Base-by-base conservation (phyloP, 35 echinoderm and acorn worm species). In the Eucidaris tribuloides region DNA sequence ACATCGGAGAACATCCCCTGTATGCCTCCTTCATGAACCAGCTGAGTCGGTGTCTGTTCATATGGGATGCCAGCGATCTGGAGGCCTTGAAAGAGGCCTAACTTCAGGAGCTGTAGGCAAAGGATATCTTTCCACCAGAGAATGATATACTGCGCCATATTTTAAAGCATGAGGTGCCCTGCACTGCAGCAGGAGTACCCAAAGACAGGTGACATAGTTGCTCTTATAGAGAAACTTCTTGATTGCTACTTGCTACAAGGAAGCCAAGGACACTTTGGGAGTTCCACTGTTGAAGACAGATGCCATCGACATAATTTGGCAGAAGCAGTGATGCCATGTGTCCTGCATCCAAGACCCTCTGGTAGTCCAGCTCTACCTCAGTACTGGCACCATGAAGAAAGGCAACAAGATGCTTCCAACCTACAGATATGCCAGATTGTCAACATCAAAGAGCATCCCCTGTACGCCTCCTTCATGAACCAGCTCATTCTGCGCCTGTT, bases 391-490 rank as follows among this genome's bases (percentile, higher is more conserved):
- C 3, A 15, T 62, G 46, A 22, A 44, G 34, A 85, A 85, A 58
- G 88, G 80, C 28, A 57, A 57, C 19, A 34, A 56, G 0, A n/a
- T 38, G 9, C 79, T 90, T 33, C 45, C 50, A 50, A 46, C 48
- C 7, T 90, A 85, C 41, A 42, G 66, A 23, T 90, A 81, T 85
- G 88, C 66, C 81, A 74, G 88, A 60, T 65, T 48, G 37, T 90
- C 66, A 18, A 85, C 88, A 48, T 90, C 81, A n/a, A n/a, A n/a
- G n/a, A n/a, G n/a, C 87, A 82, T 40, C 54, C 27, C 18, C 64
- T 89, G 31, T 89, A 77, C 30, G 43, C 30, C 20, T 7, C 19
- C 4, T 76, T 89, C 25, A 42, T 76, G 46, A 83, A 54, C 2
- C 79, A 39, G 45, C 63, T 89, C 32, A 45, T 28, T 68, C 23